Percentiles rank a stretch among this genome's conserved stretches.
Evolutionary conservation across 2,113 vertebrate genomes (phyloP).

Genomic region (Onychostruthus taczanowskii): DNA sequence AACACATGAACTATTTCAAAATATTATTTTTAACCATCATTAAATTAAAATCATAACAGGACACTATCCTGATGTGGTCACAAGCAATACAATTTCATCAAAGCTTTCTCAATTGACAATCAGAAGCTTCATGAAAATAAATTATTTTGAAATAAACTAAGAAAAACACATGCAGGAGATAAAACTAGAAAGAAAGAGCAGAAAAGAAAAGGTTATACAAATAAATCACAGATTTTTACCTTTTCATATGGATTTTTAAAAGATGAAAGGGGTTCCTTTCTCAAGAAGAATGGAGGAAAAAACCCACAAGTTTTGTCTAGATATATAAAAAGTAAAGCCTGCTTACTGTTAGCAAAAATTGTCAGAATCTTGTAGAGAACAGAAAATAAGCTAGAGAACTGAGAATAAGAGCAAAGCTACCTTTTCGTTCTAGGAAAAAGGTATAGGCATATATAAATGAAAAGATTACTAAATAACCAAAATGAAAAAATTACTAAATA

Average conservation of each 20-base stretch:
- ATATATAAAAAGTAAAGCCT: neutral
- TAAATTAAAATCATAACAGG: neutral
- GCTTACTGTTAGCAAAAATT: neutral
- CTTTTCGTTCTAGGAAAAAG: neutral
- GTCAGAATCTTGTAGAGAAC: neutral
- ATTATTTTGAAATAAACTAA: neutral
- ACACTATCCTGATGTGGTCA: neutral
- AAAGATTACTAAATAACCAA: neutral
- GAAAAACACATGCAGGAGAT: neutral
- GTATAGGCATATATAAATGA: neutral
- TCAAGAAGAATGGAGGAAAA: neutral
- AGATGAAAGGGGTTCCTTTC: neutral
- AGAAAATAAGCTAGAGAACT: neutral
- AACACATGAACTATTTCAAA: neutral
- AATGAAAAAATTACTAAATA: neutral
- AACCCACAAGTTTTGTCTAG: neutral
- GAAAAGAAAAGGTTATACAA: neutral
- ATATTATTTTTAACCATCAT: neutral
- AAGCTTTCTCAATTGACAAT: neutral
- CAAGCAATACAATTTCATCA: neutral
- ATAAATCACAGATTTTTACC: neutral
- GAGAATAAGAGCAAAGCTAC: neutral
- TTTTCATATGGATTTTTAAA: neutral
- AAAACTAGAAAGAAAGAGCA: neutral
- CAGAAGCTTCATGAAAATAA: neutral